phyloP scores from a whole-genome alignment of 1,140 invertebrate genomes.

The Platyscapa corneri region DNA sequence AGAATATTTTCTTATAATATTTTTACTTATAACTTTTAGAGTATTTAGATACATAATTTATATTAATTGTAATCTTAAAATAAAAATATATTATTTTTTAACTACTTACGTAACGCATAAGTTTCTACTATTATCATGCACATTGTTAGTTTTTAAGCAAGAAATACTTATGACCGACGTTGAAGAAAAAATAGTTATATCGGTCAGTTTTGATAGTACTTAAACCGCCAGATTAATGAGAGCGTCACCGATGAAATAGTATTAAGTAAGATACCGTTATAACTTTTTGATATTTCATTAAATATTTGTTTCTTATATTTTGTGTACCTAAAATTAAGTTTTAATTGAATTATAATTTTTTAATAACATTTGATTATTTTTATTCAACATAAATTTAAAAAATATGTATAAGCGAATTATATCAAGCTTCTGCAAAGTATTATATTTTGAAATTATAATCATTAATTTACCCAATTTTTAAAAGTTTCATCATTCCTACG shows the following conservation, averaged over 20 bases:
- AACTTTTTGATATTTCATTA: not conserved
- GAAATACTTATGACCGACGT: not conserved
- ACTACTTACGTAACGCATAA: not conserved
- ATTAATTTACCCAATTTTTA: too few species aligned
- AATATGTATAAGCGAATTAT: too few species aligned
- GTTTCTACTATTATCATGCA: not conserved
- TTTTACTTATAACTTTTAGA: not conserved
- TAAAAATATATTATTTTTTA: not conserved
- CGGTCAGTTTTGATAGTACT: conserved; percentile 11
- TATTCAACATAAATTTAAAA: too few species aligned
- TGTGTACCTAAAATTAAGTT: too few species aligned
- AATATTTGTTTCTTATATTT: too few species aligned
- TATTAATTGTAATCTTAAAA: conserved; percentile 16
- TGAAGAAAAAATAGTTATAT: not conserved
- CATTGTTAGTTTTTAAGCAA: not conserved
- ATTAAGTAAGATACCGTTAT: not conserved
- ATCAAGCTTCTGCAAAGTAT: too few species aligned
- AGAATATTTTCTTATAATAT: not conserved
- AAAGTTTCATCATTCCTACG: too few species aligned
- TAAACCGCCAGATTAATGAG: conserved; percentile 1
- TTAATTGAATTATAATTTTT: not conserved
- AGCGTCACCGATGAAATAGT: conserved; percentile 19
- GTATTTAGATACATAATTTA: not conserved
- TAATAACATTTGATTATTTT: too few species aligned
- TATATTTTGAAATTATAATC: too few species aligned